phyloP scores from a whole-genome alignment of 2,113 vertebrate genomes.

The Centropus bengalensis region DNA sequence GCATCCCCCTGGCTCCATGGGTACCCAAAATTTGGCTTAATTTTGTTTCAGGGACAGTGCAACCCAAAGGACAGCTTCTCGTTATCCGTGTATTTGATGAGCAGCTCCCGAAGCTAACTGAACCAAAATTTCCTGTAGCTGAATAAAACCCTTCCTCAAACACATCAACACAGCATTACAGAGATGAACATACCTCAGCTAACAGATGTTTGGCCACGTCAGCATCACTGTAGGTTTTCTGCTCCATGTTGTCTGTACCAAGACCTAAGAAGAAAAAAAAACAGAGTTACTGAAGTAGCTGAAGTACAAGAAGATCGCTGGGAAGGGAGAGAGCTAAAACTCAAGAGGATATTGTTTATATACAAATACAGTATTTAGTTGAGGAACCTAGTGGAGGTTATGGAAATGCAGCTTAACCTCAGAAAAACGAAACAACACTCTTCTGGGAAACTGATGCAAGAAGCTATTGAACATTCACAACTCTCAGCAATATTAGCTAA shows the following conservation, averaged over 20 bases:
- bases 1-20: background rate
- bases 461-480: background rate
- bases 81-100: background rate
- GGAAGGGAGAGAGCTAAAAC: background rate
- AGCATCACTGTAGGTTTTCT: slow-evolving; percentile 89
- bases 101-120: background rate
- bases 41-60: background rate
- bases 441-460: background rate
- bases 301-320: background rate
- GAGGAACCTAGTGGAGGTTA: background rate
- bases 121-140: background rate
- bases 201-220: slow-evolving; percentile 92
- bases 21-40: background rate
- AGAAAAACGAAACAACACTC: background rate
- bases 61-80: background rate
- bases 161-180: background rate
- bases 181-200: slow-evolving; percentile 83
- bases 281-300: background rate
- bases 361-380: background rate
- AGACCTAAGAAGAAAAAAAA: slow-evolving; percentile 81
- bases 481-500: background rate
- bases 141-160: background rate
- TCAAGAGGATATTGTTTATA: background rate
- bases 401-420: background rate
- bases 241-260: slow-evolving; percentile 84